Base-by-base conservation (phyloP, 2,113 vertebrate species). In the Tragelaphus buxtoni region DNA sequence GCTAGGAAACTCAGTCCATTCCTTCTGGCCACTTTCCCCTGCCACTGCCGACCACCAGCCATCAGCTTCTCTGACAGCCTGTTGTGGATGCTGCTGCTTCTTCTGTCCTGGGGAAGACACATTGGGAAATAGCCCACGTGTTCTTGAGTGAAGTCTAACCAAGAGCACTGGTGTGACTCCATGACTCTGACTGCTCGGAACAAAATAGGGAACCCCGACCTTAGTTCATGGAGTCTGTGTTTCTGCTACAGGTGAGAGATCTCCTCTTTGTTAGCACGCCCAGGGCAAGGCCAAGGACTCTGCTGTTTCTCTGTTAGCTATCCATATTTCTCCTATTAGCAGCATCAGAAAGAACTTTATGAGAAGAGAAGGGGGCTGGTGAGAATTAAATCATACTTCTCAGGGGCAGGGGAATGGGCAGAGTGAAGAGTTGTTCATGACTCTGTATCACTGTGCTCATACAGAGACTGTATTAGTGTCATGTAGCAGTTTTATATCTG, bases 381-480 rank as follows among this genome's bases (percentile, higher is more conserved):
- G n/a, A 87, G 11, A 95, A 91, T 82, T 45, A 63, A 90, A n/a
- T 55, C 14, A 55, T 45, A n/a, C 35, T 76, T 95, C 24, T 88
- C 47, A 77, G 28, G 7, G 13, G 3, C 32, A 14, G 5, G 28
- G 20, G 20, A 39, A 30, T 51, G 42, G 26, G 28, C 4, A 53
- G 24, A 76, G 26, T 42, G 13, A 32, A 83, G 28, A 86, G 26
- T 32, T 58, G 17, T 12, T 84, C 28, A 51, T 51, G 4, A 26
- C 12, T 58, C 17, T 26, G 18, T 28, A 81, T 26, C 32, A 35
- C 20, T 81, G 11, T 39, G 51, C 51, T 81, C 10, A 7, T n/a
- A 8, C 51, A 55, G 79, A 77, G 10, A 32, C 39, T 49, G 53
- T 56, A 65, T 30, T 1, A 86, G 0, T 74, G 3, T 51, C 30